Evolutionary conservation across 1,140 invertebrate species (phyloP).

Genomic region (Aphaenogaster rudis): DNA sequence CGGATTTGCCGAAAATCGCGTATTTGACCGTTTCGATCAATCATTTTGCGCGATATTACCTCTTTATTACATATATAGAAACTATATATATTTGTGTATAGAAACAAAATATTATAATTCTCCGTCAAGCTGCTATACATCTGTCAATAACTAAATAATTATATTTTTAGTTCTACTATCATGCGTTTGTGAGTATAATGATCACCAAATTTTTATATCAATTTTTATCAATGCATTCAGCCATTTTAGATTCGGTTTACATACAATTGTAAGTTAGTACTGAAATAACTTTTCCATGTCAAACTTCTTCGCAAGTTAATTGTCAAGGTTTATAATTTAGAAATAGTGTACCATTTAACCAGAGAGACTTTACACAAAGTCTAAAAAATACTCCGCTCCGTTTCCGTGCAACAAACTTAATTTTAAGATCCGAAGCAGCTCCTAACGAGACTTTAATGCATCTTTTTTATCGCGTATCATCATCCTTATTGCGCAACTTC

Average conservation of each 20-base stretch:
- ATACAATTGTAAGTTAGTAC: background rate
- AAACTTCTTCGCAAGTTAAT: background rate
- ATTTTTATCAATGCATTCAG: background rate
- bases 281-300: background rate
- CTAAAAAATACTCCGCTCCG: background rate
- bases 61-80: background rate
- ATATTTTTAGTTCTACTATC: background rate
- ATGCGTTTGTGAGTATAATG: background rate
- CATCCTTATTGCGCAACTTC: conserved; percentile 34
- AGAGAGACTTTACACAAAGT: background rate
- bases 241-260: background rate
- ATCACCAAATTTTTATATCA: conserved; percentile 5
- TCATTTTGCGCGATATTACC: conserved; percentile 30
- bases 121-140: background rate
- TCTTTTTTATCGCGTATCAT: conserved; percentile 11
- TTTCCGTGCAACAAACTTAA: background rate
- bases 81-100: too few species aligned
- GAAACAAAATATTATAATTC: background rate
- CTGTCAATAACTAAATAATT: background rate
- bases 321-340: background rate
- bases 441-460: conserved; percentile 29
- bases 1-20: conserved; percentile 58
- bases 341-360: background rate
- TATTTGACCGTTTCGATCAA: conserved; percentile 59
- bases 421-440: conserved; percentile 20